phyloP scores from a whole-genome alignment of 1,140 invertebrate species.

The Lepidurus apus region DNA sequence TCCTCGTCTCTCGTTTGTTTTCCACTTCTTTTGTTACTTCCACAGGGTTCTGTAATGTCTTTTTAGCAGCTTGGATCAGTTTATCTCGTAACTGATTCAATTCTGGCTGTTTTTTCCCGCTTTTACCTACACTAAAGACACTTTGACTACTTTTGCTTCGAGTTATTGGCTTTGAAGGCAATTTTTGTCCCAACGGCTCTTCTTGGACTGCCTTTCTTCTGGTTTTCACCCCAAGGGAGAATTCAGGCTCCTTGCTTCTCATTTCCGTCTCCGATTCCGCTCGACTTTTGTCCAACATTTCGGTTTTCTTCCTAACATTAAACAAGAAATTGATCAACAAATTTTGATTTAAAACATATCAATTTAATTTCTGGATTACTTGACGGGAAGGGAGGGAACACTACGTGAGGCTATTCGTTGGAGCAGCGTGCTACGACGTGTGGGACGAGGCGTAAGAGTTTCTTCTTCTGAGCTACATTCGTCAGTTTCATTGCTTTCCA shows the following conservation, averaged over 20 bases:
- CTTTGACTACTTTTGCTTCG: neutral
- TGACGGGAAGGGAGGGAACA: conserved; percentile 33
- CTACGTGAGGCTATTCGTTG: conserved; percentile 35
- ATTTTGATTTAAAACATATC: no score
- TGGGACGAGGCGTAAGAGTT: conserved; percentile 34
- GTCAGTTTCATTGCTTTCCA: conserved; percentile 28
- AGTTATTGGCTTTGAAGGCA: neutral
- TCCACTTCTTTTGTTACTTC: conserved; percentile 3
- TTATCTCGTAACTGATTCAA: neutral
- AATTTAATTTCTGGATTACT: neutral
- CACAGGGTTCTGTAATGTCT: neutral
- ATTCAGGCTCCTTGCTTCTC: neutral
- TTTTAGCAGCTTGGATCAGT: neutral
- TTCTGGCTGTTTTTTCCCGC: neutral
- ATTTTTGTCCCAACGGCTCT: neutral
- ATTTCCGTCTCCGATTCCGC: neutral
- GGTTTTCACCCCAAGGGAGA: neutral
- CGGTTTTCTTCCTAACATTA: neutral
- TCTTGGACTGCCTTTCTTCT: neutral
- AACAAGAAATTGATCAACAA: no score
- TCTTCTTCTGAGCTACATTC: conserved; percentile 25
- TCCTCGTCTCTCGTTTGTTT: neutral
- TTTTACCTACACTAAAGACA: neutral
- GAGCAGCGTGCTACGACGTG: conserved; percentile 39
- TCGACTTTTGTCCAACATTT: neutral